Evolutionary conservation across 1,140 invertebrate species (phyloP), one percentile per base, ranked within the genome.

Genomic region (Pararge aegeria): DNA sequence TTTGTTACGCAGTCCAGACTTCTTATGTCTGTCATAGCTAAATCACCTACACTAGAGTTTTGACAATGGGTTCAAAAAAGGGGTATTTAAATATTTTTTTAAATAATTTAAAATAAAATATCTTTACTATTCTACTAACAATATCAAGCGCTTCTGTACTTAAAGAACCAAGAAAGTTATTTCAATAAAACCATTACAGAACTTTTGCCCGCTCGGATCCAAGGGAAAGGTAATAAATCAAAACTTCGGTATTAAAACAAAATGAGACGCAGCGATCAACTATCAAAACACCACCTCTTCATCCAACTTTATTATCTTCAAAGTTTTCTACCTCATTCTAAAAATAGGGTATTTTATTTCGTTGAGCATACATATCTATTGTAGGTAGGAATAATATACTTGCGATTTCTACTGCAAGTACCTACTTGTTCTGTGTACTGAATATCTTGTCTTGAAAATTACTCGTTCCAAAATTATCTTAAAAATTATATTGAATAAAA

Each of bases 221-320:
- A 46, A 20, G 16, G 9, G 16, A 19, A 16, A 46, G 42, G 42
- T 46, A n/a, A 46, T 46, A 46, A 46, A 46, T 46, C 42, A 46
- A 46, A 46, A 46, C 42, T 46, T 46, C 7, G 42, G 42, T 16
- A 46, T 46, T 46, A 46, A 46, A 46, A 46, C 42, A 46, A 46
- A 46, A 46, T 46, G 42, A 46, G 42, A 20, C 42, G 42, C n/a
- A 20, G 42, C 42, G 42, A 46, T 46, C 42, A 18, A 20, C 42
- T 20, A 46, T 46, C 42, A 20, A 46, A 46, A 46, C 42, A 18
- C 42, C 19, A 46, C 42, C 42, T 46, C 42, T 46, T 46, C 42
- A 46, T 20, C n/a, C 4, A 46, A 46, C 42, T 46, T 46, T 46
- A 46, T 46, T 46, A 16, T 46, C 42, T 46, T 46, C 18, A 20